Percentiles rank a stretch among this genome's conserved stretches.
Conservation (phyloP, 2,888 invertebrate species). For the Augochlorella aurata region DNA sequence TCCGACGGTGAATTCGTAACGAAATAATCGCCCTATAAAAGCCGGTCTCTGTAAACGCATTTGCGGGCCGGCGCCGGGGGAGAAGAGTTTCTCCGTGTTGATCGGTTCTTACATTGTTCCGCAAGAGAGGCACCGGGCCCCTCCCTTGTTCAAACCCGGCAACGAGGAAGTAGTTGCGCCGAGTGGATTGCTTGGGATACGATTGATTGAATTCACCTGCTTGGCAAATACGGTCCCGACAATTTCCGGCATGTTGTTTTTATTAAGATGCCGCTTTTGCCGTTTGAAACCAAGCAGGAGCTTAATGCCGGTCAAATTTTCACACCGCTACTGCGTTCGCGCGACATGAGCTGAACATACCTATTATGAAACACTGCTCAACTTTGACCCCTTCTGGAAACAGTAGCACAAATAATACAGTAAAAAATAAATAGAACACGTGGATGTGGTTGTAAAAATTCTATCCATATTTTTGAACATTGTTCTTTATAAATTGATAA, state of each 20-base stretch:
- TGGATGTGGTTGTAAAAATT: too few relatives aligned
- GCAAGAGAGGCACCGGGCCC: not conserved
- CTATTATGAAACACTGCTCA: too few relatives aligned
- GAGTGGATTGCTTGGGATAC: constrained; percentile 17
- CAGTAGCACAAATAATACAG: too few relatives aligned
- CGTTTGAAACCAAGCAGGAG: not conserved
- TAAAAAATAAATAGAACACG: too few relatives aligned
- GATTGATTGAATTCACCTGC: constrained; percentile 41
- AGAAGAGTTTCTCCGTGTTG: constrained; percentile 20
- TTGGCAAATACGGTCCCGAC: constrained; percentile 17
- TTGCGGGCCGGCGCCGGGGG: constrained; percentile 24
- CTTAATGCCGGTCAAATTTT: too few relatives aligned
- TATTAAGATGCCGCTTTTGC: constrained; percentile 6
- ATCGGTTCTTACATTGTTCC: constrained; percentile 52
- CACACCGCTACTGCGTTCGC: too few relatives aligned
- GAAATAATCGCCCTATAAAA: constrained; percentile 62
- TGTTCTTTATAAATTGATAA: too few relatives aligned
- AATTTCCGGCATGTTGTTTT: constrained; percentile 45
- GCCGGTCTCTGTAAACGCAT: constrained; percentile 40
- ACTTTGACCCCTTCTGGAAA: too few relatives aligned
- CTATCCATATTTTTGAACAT: too few relatives aligned
- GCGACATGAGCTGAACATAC: too few relatives aligned
- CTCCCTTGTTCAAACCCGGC: constrained; percentile 29
- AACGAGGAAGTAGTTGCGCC: constrained; percentile 17
- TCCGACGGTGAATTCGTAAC: constrained; percentile 64